Base-by-base conservation (phyloP, 1,140 invertebrate species). In the Mesaphorura yosii region DNA sequence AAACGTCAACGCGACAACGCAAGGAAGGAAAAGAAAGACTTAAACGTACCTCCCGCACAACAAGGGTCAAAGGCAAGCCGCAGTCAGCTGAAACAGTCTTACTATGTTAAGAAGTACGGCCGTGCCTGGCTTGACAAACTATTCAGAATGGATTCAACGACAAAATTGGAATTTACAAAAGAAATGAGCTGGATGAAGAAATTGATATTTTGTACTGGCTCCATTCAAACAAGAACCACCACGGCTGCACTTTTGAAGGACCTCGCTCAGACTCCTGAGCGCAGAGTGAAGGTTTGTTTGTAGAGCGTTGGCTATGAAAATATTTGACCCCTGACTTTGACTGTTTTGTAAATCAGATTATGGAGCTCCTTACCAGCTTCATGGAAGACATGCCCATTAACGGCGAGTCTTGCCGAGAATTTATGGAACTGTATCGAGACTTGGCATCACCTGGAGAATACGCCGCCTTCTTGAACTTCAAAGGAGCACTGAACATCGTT, bases 401-500 rank as follows among this genome's bases (percentile, higher is more conserved):
- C 14, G 92, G 92, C 2, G 90, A 95, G 69, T 85, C 83, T 62
- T 86, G 88, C 52, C 82, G 84, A n/a, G 90, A 97, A 67, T 97
- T 92, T 66, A 74, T 93, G 14, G 75, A 79, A 5, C 69, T 93
- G 0, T 95, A 91, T 69, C 84, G 91, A 66, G 83, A 75, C 62
- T 71, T 96, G 19, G 85, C 92, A 47, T 76, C 80, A 12, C 81
- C 87, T 48, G 75, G 80, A 0, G 87, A 88, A 19, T 95, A 89
- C 88, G 89, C 91, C 62, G 88, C 91, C 66, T 95, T 93, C 70
- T 72, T 96, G 41, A 87, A 89, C 53, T 75, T 91, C 34, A 81
- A 79, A 58, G 89, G 91, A 0, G 82, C 95, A 0, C 75, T 96
- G 27, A 76, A 81, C 2, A 79, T 86, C 51, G 76, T 97, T 27